These are phyloP conservation scores for Drosophila pectinifera DNA, from an alignment of 1,140 invertebrate genomes.

Conservation along the genomic window DNA sequence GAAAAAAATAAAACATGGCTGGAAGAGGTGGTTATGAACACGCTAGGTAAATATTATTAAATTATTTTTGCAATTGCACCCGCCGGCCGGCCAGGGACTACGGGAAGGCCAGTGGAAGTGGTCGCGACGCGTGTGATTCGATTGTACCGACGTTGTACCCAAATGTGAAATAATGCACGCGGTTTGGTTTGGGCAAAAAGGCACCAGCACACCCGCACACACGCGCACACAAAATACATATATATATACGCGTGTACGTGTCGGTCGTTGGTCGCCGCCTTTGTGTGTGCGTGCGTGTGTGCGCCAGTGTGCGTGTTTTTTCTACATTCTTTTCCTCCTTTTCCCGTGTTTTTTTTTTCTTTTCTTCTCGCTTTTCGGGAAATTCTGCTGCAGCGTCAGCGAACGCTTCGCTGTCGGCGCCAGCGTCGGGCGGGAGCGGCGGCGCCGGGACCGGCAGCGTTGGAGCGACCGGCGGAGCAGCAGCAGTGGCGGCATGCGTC, in stretches of 20 bases:
- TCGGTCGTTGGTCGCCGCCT: constrained; percentile 51
- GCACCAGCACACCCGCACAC: constrained; percentile 54
- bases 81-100: constrained; percentile 30
- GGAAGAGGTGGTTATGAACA: constrained; percentile 85
- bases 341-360: constrained; percentile 48
- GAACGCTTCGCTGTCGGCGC: constrained; percentile 26
- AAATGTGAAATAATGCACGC: constrained; percentile 75
- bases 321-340: constrained; percentile 35
- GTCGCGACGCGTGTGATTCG: constrained; percentile 21
- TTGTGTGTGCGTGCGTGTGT: constrained; percentile 43
- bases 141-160: constrained; percentile 30
- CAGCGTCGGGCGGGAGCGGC: constrained; percentile 1
- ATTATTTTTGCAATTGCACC: constrained; percentile 62
- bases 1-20: constrained; percentile 85
- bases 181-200: constrained; percentile 81
- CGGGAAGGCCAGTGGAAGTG: constrained; percentile 19
- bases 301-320: constrained; percentile 70
- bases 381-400: constrained; percentile 49
- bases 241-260: constrained; percentile 44
- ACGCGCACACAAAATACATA: constrained; percentile 30
- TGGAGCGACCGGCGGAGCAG: background rate
- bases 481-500: background rate
- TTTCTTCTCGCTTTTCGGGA: constrained; percentile 55
- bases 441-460: background rate
- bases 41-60: constrained; percentile 85